Evolutionary conservation across 2,113 vertebrate species (phyloP), one percentile per base, ranked within the genome.

Genomic region (Pelecanus crispus): DNA sequence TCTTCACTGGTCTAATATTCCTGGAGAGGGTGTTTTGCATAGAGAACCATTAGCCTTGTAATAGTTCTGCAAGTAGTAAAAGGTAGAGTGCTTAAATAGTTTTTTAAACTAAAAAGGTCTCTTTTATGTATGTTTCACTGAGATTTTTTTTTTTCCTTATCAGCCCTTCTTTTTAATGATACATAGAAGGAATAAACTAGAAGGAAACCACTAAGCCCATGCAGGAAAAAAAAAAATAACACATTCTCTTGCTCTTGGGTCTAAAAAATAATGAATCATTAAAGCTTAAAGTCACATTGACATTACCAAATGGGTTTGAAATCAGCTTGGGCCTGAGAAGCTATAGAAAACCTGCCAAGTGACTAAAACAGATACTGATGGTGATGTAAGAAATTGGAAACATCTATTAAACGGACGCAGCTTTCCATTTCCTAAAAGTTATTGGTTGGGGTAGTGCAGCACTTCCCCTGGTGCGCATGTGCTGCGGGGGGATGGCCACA

Each of bases 371-470:
- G 85, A 63, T 83, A 86, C 94, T 79, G 91, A 92, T 96, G 91
- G 96, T 81, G 81, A 32, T 83, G 79, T 91, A 95, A 96, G 95
- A 97, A 97, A 98, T 93, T 97, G 97, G 96, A 97, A 96, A 81
- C 91, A 96, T 97, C 92, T 97, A 97, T 98, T 98, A 98, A 97
- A 93, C 78, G 81, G 93, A 70, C 24, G 3, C 93, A 89, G 75
- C 65, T 88, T 96, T 97, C 97, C 53, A 91, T 97, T 98, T 97
- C 90, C 96, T 92, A 5, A 2, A 91, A 94, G 81, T 91, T 95
- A 96, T 95, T 74, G 91, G 97, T 68, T 49, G 79, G 25, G 56
- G 67, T 16, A 45, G 45, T 74, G 71, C 65, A 65, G 65, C 1
- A 0, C 86, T 95, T 95, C 55, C 85, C 56, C 81, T 7, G 5